phyloP scores from a whole-genome alignment of 2,113 vertebrate genomes.

The Calonectris borealis region DNA sequence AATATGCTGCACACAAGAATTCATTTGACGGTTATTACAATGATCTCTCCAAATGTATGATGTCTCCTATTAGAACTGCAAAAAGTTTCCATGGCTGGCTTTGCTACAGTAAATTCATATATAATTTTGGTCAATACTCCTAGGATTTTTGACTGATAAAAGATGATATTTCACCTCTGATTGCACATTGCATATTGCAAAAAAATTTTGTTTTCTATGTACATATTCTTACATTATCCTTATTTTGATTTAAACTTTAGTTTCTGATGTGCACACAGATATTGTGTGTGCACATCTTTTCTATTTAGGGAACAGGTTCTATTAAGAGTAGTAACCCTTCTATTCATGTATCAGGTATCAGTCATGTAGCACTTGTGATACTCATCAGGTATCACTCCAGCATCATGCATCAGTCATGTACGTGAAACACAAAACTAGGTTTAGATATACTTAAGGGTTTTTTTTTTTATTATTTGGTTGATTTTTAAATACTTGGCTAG shows the following conservation, averaged over 20 bases:
- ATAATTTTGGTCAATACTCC: background rate
- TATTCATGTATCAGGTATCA: background rate
- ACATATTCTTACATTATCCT: background rate
- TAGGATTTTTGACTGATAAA: background rate
- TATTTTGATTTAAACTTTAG: background rate
- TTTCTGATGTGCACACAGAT: background rate
- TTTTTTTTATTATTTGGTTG: background rate
- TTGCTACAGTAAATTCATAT: background rate
- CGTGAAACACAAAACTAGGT: background rate
- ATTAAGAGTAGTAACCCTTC: background rate
- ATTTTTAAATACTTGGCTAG: background rate
- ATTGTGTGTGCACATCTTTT: background rate
- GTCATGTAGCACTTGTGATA: background rate
- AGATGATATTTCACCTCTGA: background rate
- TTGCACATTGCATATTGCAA: background rate
- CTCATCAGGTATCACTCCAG: background rate
- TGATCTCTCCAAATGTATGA: background rate
- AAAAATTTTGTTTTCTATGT: background rate
- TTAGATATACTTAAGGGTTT: background rate
- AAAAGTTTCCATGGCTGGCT: background rate
- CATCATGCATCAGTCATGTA: background rate
- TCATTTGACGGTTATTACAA: background rate
- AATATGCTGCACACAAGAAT: background rate
- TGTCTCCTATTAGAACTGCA: background rate
- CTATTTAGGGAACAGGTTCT: background rate